phyloP scores from a whole-genome alignment of 2,888 invertebrate genomes.

The Amitus sp. region DNA sequence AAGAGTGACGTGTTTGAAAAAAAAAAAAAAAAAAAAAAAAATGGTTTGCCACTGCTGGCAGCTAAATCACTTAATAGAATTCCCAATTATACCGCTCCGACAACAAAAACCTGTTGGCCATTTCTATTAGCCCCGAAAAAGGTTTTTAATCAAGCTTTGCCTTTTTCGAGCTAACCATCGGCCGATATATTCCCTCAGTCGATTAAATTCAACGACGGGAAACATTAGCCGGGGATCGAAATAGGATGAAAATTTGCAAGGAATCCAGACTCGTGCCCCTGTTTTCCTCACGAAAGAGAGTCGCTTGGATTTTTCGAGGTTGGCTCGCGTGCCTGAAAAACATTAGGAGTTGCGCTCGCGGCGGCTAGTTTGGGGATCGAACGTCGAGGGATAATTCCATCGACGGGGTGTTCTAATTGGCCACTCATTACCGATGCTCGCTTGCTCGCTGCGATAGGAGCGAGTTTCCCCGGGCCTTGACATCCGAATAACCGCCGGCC shows the following conservation, averaged over 20 bases:
- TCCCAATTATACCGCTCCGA: slow-evolving; percentile 49
- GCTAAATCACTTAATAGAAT: slow-evolving; percentile 56
- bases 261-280: slow-evolving; percentile 14
- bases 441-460: slow-evolving; percentile 52
- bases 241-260: background rate
- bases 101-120: slow-evolving; percentile 30
- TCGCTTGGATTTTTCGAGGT: slow-evolving; percentile 29
- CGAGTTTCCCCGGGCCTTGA: slow-evolving; percentile 38
- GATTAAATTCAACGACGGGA: background rate
- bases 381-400: slow-evolving; percentile 61
- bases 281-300: slow-evolving; percentile 13
- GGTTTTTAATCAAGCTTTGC: background rate
- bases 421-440: slow-evolving; percentile 65
- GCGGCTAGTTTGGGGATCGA: slow-evolving; percentile 63
- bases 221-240: background rate
- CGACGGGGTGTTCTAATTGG: slow-evolving; percentile 64
- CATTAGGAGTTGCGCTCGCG: slow-evolving; percentile 54
- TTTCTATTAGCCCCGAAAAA: slow-evolving; percentile 37
- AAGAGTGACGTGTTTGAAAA: too few species aligned
- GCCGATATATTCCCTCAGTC: background rate
- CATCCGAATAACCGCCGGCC: slow-evolving; percentile 48
- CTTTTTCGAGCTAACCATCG: background rate
- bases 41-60: slow-evolving; percentile 48
- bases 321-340: slow-evolving; percentile 54
- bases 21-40: too few species aligned